These are phyloP conservation scores for Nothoprocta perdicaria DNA, from an alignment of 2,113 vertebrate genomes.

Conservation along the genomic window DNA sequence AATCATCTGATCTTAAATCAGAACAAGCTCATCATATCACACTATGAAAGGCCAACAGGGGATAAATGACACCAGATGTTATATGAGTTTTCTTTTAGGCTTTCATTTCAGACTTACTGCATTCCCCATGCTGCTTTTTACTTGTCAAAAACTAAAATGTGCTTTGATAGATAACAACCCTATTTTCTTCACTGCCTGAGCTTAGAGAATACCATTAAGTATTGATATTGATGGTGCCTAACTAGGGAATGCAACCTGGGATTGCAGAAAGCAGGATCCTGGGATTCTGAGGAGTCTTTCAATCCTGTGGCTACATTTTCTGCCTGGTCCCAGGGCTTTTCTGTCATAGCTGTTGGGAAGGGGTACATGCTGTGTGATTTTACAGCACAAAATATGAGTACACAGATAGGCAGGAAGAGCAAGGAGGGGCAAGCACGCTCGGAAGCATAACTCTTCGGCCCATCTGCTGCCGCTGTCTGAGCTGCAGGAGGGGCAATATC, in stretches of 20 bases:
- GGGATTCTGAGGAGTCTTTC: constrained; percentile 52
- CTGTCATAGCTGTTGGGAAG: constrained; percentile 25
- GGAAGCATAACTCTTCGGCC: constrained; percentile 52
- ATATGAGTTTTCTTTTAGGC: constrained; percentile 85
- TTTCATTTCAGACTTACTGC: constrained; percentile 83
- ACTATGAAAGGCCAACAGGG: constrained; percentile 83
- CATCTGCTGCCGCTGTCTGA: constrained; percentile 66
- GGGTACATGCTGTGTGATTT: constrained; percentile 58
- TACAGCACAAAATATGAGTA: constrained; percentile 32
- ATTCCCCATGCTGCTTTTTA: constrained; percentile 84
- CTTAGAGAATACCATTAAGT: constrained; percentile 84
- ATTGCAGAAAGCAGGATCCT: constrained; percentile 71
- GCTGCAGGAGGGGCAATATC: constrained; percentile 46
- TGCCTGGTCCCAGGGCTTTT: constrained; percentile 41
- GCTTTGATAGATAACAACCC: constrained; percentile 87
- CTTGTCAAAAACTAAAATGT: constrained; percentile 86
- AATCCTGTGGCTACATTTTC: constrained; percentile 30
- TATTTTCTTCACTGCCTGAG: constrained; percentile 82
- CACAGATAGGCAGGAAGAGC: constrained; percentile 9
- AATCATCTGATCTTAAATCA: constrained; percentile 86
- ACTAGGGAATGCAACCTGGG: constrained; percentile 79
- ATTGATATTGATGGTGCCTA: constrained; percentile 84
- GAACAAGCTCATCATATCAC: constrained; percentile 84
- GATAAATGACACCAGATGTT: constrained; percentile 87
- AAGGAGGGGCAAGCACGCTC: constrained; percentile 27